phyloP scores from a whole-genome alignment of 2,113 vertebrate species.

The Catharus minimus region DNA sequence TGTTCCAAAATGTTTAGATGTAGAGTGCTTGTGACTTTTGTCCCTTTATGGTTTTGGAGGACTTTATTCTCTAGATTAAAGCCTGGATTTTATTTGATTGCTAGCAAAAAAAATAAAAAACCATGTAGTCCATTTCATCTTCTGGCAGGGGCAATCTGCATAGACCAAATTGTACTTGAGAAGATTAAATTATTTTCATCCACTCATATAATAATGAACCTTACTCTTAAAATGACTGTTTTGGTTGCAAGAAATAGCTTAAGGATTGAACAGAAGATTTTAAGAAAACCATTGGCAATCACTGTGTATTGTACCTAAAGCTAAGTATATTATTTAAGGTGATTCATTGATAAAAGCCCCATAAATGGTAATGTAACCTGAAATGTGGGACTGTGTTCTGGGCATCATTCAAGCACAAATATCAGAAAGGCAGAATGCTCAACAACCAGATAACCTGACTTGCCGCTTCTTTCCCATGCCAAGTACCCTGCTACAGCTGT shows the following conservation, averaged over 20 bases:
- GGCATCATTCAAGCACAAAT: neutral
- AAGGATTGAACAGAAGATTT: neutral
- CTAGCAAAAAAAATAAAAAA: neutral
- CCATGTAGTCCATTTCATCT: neutral
- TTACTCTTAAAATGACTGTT: neutral
- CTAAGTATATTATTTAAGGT: neutral
- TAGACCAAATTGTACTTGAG: neutral
- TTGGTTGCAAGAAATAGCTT: neutral
- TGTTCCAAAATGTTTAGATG: neutral
- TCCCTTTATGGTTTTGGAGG: neutral
- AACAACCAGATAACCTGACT: neutral
- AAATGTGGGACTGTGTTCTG: neutral
- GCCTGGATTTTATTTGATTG: neutral
- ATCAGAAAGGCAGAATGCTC: neutral
- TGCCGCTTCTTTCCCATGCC: neutral
- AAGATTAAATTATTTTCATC: slow-evolving; percentile 20
- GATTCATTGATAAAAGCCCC: neutral
- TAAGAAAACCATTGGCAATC: neutral
- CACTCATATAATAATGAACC: neutral
- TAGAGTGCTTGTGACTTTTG: neutral
- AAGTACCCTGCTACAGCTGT: neutral
- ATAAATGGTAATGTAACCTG: neutral
- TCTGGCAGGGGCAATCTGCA: neutral
- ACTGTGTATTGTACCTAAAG: neutral
- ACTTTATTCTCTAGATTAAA: slow-evolving; percentile 6